Percentiles rank a stretch among this genome's conserved stretches.
Evolutionary conservation across 1,140 invertebrate genomes (phyloP).

Genomic region (Sesamia nonagrioides): DNA sequence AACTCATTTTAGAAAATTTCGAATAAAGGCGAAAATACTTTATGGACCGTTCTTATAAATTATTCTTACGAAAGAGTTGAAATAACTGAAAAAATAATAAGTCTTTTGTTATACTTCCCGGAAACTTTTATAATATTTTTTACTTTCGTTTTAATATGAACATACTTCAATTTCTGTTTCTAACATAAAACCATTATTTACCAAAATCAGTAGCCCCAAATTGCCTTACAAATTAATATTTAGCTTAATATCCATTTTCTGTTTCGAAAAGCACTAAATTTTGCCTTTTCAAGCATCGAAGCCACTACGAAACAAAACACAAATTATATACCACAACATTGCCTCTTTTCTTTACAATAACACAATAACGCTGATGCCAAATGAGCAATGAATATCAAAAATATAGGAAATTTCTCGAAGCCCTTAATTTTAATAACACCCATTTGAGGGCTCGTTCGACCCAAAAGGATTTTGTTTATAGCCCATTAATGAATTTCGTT

Average conservation of each 20-base stretch:
- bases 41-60: neutral
- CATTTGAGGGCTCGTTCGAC: constrained; percentile 50
- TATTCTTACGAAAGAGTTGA: constrained; percentile 15
- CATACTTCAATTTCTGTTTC: neutral
- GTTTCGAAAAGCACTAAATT: constrained; percentile 20
- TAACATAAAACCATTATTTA: constrained; percentile 9
- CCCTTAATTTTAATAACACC: constrained; percentile 51
- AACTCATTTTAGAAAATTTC: constrained; percentile 13
- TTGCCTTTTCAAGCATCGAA: constrained; percentile 16
- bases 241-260: constrained; percentile 25
- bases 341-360: constrained; percentile 21
- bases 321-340: constrained; percentile 27
- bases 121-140: neutral
- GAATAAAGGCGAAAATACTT: constrained; percentile 4
- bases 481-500: constrained; percentile 60
- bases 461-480: constrained; percentile 58
- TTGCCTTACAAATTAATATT: constrained; percentile 12
- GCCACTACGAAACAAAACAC: constrained; percentile 21
- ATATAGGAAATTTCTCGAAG: constrained; percentile 40
- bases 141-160: neutral
- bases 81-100: constrained; percentile 5
- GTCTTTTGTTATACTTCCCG: neutral
- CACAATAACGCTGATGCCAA: constrained; percentile 30
- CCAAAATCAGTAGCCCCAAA: neutral
- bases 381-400: constrained; percentile 35